Conservation (phyloP, 2,113 vertebrate genomes). For the Coregonus clupeaformis region DNA sequence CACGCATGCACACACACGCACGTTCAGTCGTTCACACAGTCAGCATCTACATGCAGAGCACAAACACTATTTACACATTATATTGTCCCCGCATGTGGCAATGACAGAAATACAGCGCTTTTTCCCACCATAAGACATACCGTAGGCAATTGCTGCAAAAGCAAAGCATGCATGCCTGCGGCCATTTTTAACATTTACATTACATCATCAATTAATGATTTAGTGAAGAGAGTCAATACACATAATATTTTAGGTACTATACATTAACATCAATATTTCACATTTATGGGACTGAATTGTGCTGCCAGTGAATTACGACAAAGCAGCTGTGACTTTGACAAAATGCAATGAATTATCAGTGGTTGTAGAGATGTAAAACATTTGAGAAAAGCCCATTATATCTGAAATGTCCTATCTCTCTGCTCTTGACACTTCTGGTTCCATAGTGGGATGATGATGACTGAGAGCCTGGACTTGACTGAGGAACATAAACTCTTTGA, state of each 20-base stretch:
- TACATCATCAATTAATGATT: background rate
- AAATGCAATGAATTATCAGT: background rate
- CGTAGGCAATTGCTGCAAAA: too few relatives aligned
- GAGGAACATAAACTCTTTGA: background rate
- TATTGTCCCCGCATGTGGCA: too few relatives aligned
- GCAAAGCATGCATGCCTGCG: too few relatives aligned
- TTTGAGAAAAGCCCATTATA: background rate
- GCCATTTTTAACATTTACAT: too few relatives aligned
- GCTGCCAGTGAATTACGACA: background rate
- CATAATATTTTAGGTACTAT: background rate
- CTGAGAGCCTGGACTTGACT: background rate
- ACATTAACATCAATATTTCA: background rate
- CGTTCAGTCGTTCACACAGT: background rate
- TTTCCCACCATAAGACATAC: background rate
- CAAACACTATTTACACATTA: background rate
- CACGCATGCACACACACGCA: background rate
- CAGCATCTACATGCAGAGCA: background rate
- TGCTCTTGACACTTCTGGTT: background rate
- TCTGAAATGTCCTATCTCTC: constrained; percentile 1
- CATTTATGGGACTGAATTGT: background rate
- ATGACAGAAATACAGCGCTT: too few relatives aligned
- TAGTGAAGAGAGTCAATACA: background rate
- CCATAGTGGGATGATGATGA: background rate
- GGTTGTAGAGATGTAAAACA: too few relatives aligned
- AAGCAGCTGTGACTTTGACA: background rate